These are phyloP conservation scores for Hylaeus volcanicus DNA, from an alignment of 1,140 invertebrate species.

Conservation along the genomic window DNA sequence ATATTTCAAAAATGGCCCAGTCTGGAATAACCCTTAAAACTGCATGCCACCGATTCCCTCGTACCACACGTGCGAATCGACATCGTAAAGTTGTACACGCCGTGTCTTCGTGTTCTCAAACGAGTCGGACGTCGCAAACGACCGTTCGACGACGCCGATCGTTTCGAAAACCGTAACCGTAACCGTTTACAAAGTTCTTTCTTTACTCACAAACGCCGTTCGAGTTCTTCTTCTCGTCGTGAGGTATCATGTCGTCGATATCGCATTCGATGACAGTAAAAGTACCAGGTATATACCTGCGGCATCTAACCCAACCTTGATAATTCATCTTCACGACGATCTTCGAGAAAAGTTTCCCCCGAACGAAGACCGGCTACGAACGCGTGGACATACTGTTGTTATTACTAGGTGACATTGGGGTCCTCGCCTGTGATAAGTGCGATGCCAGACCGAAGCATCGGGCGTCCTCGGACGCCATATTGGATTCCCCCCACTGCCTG, in stretches of 20 bases:
- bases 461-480: too few relatives aligned
- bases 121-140: too few relatives aligned
- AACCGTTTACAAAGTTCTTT: too few relatives aligned
- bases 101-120: too few relatives aligned
- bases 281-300: background rate
- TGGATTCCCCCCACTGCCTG: too few relatives aligned
- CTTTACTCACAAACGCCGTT: conserved; percentile 30
- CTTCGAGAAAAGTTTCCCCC: background rate
- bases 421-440: background rate
- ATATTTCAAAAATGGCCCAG: too few relatives aligned
- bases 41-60: too few relatives aligned
- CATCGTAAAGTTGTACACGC: too few relatives aligned
- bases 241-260: background rate
- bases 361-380: background rate
- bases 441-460: too few relatives aligned
- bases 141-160: too few relatives aligned
- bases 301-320: background rate
- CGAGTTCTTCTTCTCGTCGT: background rate
- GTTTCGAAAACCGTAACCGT: background rate
- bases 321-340: conserved; percentile 9
- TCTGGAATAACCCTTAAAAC: too few relatives aligned
- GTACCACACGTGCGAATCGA: too few relatives aligned
- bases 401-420: conserved; percentile 11
- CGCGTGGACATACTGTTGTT: conserved; percentile 7
- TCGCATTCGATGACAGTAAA: background rate